Base-by-base conservation (phyloP, 53 echinoderm and acorn worm genomes). In the Pentamera pediparva region DNA sequence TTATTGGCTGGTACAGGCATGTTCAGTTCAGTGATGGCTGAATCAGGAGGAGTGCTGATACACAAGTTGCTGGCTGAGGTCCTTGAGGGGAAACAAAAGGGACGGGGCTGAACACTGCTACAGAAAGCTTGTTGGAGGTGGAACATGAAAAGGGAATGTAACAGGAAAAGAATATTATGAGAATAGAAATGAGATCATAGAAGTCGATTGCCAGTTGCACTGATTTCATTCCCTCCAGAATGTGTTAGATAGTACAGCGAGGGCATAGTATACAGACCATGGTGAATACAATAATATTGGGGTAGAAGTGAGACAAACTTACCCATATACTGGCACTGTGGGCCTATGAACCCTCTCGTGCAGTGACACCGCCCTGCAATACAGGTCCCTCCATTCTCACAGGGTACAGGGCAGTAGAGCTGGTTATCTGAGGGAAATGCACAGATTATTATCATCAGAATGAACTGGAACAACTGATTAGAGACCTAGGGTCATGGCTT, bases 321-420 rank as follows among this genome's bases (percentile, higher is more conserved):
- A 87, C 87, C 41, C 31, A 73, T 47, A 31, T 56, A 78, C 6
- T 87, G 82, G 58, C 87, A 87, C 57, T 57, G 49, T 4, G 43
- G 37, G 37, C 87, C 87, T 6, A 78, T 45, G 48, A 62, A 89
- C 2, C 76, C 76, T 40, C 41, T 29, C 6, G 72, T 73, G 45
- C 89, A 89, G 15, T 35, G 70, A 76, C 89, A 89, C 17, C 52
- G 60, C 39, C 87, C 87, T 40, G 31, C 29, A 11, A 56, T 5
- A 64, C 87, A 87, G 28, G 83, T 62, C 20, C 82, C 87, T 11
- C 87, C 87, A 73, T 87, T 83, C 43, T 83, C 73, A 39, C 87
- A 87, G 11, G 87, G 40, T 45, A 58, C 72, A 26, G 31, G 25
- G 35, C 87, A 83, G 24, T 33, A 3, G 0, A 10, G 20, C 24